Evolutionary conservation across 2,113 vertebrate species (phyloP).

Genomic region (Fregetta grallaria): DNA sequence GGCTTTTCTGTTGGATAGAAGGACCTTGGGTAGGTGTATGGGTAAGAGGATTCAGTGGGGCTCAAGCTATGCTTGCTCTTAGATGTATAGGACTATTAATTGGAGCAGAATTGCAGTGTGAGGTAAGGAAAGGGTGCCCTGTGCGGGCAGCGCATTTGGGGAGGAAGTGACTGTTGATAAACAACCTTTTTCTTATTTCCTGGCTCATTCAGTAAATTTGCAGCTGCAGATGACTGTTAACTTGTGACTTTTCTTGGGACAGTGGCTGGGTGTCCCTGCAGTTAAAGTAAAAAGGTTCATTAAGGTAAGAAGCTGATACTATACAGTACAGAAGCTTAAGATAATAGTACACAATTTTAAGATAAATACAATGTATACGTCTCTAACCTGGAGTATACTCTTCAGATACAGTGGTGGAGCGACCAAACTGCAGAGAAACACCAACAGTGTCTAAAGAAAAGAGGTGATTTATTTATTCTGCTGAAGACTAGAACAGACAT

Average conservation of each 20-base stretch:
- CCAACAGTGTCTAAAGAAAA: neutral
- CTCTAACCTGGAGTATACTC: neutral
- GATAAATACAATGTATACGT: fast-evolving
- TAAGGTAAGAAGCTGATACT: neutral
- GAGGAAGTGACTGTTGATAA: slow-evolving; percentile 59
- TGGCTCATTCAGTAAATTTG: neutral
- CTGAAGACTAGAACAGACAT: neutral
- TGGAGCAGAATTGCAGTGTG: neutral
- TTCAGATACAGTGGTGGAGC: neutral
- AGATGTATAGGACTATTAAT: fast-evolving
- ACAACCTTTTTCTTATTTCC: slow-evolving; percentile 36
- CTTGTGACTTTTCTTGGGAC: neutral
- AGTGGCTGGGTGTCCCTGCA: neutral
- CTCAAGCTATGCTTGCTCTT: neutral
- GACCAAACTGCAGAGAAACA: neutral
- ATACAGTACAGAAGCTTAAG: neutral
- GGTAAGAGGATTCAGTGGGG: fast-evolving
- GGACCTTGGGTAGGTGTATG: fast-evolving
- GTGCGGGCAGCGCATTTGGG: neutral
- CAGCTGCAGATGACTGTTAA: slow-evolving; percentile 5
- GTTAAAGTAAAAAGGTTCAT: neutral
- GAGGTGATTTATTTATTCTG: neutral
- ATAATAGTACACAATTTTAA: neutral
- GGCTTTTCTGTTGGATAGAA: neutral
- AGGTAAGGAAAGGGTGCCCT: neutral